These are phyloP conservation scores for Holocentrus rufus DNA, from an alignment of 2,797 vertebrate genomes.

Conservation along the genomic window DNA sequence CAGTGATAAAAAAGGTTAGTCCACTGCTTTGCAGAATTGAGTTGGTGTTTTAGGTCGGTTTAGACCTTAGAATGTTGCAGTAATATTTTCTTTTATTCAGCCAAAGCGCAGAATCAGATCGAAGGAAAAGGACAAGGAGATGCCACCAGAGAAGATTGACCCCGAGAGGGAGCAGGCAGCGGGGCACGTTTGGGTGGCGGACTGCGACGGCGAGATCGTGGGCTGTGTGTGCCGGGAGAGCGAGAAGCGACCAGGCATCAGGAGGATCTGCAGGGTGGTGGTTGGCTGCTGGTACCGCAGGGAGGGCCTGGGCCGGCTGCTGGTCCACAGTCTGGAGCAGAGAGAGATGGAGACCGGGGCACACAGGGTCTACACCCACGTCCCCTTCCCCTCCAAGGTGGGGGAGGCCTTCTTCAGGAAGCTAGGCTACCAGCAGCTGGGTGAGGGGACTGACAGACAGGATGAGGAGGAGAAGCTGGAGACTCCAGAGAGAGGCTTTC, in stretches of 20 bases:
- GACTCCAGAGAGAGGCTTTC: constrained; percentile 80
- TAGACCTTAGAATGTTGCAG: too few relatives aligned
- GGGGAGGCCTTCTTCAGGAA: constrained; percentile 85
- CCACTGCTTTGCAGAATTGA: background rate
- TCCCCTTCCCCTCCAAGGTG: constrained; percentile 85
- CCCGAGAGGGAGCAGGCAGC: constrained; percentile 73
- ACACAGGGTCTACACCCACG: constrained; percentile 80
- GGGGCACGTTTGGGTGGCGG: constrained; percentile 87
- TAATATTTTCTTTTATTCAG: constrained; percentile 53
- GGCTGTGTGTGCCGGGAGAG: constrained; percentile 85
- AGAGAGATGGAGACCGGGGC: constrained; percentile 79
- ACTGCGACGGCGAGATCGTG: constrained; percentile 84
- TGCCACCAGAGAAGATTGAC: constrained; percentile 70
- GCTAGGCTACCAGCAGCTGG: constrained; percentile 82
- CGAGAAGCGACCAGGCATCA: constrained; percentile 54
- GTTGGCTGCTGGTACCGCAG: constrained; percentile 88
- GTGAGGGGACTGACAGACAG: constrained; percentile 70
- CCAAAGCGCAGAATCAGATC: constrained; percentile 63
- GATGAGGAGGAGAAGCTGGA: constrained; percentile 70
- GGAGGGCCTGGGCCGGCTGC: constrained; percentile 84
- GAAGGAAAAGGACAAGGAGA: constrained; percentile 68
- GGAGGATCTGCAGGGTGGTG: constrained; percentile 83
- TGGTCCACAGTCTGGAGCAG: constrained; percentile 85
- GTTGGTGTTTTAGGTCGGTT: background rate
- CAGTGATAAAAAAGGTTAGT: constrained; percentile 67